These are phyloP conservation scores for Carlito syrichta DNA, from an alignment of 2,113 vertebrate genomes.

Conservation along the genomic window DNA sequence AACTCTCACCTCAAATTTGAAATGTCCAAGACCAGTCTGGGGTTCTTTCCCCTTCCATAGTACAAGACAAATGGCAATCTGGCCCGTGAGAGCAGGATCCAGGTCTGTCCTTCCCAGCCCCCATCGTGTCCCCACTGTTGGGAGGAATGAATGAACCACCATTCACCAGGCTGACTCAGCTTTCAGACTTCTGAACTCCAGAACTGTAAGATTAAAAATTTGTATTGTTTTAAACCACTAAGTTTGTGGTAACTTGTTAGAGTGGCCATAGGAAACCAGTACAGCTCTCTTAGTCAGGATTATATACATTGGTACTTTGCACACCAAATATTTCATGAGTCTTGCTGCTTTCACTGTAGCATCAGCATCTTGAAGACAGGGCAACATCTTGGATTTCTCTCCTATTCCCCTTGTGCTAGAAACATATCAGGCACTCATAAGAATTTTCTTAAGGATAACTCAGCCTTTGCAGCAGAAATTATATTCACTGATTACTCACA, in stretches of 20 bases:
- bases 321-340: neutral
- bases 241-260: neutral
- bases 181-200: neutral
- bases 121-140: neutral
- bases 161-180: neutral
- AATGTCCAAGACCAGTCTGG: neutral
- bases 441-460: neutral
- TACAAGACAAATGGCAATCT: neutral
- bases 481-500: neutral
- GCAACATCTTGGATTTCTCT: neutral
- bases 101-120: neutral
- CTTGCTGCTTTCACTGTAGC: neutral
- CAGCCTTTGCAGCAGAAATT: neutral
- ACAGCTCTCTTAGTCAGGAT: neutral
- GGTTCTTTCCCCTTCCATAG: neutral
- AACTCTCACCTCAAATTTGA: neutral
- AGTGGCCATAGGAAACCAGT: neutral
- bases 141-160: neutral
- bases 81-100: neutral
- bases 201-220: neutral
- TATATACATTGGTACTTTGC: neutral
- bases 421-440: neutral
- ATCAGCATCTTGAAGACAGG: neutral
- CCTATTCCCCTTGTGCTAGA: neutral
- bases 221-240: neutral